A percentile compares a stretch with the other conserved stretches of the same genome.
phyloP scores from a whole-genome alignment of 2,888 invertebrate genomes.

The Crossocerus cetratus region DNA sequence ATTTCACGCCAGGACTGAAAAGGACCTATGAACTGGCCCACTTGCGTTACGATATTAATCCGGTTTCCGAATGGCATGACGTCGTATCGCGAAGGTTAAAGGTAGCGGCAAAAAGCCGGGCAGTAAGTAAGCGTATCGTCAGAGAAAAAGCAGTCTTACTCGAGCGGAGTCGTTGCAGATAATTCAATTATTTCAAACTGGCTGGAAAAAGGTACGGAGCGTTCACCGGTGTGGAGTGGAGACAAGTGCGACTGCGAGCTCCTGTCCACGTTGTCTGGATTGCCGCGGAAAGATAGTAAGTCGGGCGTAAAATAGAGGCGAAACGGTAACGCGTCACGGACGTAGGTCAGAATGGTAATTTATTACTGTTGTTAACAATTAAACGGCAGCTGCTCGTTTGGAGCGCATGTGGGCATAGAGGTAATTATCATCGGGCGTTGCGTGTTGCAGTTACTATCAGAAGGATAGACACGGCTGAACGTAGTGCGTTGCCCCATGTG shows the following conservation, averaged over 20 bases:
- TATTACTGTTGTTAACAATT: background rate
- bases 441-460: background rate
- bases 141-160: too few species aligned
- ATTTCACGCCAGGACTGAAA: too few species aligned
- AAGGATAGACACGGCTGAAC: constrained; percentile 34
- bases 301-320: background rate
- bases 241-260: background rate
- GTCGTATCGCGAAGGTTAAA: too few species aligned
- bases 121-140: too few species aligned
- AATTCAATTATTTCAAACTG: constrained; percentile 9
- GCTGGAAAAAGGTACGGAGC: background rate
- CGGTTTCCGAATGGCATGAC: too few species aligned
- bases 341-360: background rate
- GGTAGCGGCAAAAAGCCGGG: too few species aligned
- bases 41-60: too few species aligned
- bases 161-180: background rate
- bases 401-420: constrained; percentile 3
- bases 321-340: background rate
- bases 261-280: background rate
- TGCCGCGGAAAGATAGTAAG: background rate
- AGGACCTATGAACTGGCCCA: too few species aligned
- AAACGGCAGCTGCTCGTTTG: background rate
- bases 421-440: constrained; percentile 10
- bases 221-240: background rate
- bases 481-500: constrained; percentile 8